These are phyloP conservation scores for Helarctos malayanus DNA, from an alignment of 2,797 vertebrate genomes.

Conservation along the genomic window DNA sequence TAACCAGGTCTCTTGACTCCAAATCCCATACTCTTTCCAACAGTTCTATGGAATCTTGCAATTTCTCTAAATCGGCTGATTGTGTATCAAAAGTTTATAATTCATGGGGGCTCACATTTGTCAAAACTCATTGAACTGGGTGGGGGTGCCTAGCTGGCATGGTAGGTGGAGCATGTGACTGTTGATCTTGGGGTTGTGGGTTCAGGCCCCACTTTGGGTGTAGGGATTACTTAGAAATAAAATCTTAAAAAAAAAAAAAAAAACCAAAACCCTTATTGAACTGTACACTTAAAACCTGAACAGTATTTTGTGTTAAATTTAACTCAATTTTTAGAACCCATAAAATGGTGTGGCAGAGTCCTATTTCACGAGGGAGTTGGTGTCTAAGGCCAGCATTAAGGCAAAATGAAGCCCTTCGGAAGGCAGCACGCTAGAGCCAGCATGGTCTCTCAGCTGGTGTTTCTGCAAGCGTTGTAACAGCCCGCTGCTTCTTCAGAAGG, in stretches of 20 bases:
- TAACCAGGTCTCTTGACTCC: neutral
- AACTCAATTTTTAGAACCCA: neutral
- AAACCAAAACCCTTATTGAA: neutral
- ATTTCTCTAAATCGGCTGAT: slow-evolving; percentile 39
- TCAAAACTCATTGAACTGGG: neutral
- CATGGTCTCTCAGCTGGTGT: neutral
- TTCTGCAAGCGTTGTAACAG: neutral
- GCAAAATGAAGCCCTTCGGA: neutral
- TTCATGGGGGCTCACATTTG: neutral
- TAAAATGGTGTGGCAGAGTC: neutral
- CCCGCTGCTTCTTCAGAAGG: neutral
- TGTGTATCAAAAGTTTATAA: neutral
- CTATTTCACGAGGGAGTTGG: neutral
- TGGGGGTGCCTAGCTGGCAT: neutral
- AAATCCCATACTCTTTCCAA: neutral
- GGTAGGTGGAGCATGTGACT: neutral
- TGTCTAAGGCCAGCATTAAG: neutral
- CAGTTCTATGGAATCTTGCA: neutral
- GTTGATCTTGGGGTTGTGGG: neutral
- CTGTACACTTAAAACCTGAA: neutral
- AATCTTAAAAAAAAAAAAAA: neutral
- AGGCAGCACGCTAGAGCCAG: neutral
- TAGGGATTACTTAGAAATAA: neutral
- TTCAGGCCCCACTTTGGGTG: neutral
- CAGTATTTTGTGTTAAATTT: neutral